These are phyloP conservation scores for Bubo blakistoni DNA, from an alignment of 2,113 vertebrate genomes.

Conservation along the genomic window DNA sequence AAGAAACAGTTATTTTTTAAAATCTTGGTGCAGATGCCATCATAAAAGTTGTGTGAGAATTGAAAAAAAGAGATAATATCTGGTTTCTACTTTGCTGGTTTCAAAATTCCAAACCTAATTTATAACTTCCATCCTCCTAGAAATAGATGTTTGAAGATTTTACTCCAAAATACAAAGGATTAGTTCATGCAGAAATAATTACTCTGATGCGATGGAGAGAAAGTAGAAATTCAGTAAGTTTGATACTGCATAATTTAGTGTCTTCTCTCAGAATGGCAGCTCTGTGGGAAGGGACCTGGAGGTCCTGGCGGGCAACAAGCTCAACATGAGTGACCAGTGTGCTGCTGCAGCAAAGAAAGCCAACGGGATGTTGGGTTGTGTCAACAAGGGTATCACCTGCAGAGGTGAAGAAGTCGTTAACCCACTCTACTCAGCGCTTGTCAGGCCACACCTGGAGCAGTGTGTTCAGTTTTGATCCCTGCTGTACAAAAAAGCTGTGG, in stretches of 20 bases:
- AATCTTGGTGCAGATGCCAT: accelerated
- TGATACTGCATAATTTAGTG: background rate
- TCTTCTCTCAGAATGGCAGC: background rate
- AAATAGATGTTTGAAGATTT: background rate
- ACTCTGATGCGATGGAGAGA: accelerated
- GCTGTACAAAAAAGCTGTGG: too few relatives aligned
- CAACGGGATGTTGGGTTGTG: too few relatives aligned
- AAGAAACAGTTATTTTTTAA: background rate
- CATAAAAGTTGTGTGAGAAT: background rate
- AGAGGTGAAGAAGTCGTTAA: too few relatives aligned
- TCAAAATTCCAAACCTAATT: background rate
- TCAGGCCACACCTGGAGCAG: too few relatives aligned
- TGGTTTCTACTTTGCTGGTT: background rate
- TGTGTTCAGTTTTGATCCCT: too few relatives aligned
- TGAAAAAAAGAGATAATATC: background rate
- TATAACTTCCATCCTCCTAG: background rate
- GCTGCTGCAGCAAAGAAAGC: too few relatives aligned
- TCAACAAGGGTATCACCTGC: too few relatives aligned
- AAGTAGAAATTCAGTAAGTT: background rate
- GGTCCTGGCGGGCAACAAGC: too few relatives aligned
- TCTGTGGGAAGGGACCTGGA: too few relatives aligned
- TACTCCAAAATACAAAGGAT: background rate
- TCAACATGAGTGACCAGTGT: too few relatives aligned
- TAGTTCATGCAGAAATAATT: background rate
- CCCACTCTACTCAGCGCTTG: too few relatives aligned